phyloP scores from a whole-genome alignment of 2,888 invertebrate species.

The Cepaea hortensis region DNA sequence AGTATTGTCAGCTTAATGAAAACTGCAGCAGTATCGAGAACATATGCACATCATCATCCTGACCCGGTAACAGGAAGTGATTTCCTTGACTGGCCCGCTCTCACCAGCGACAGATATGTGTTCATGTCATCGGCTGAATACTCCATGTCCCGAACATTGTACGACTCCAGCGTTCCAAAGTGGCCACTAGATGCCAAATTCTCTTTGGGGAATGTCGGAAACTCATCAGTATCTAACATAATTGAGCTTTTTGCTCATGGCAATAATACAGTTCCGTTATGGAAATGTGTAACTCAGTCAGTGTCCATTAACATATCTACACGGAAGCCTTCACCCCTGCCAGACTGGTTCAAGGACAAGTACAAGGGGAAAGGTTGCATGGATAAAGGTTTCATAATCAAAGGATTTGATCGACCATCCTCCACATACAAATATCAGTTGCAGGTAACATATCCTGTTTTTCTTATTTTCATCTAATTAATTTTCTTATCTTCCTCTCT shows the following conservation, averaged over 20 bases:
- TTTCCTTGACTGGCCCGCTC: conserved; percentile 28
- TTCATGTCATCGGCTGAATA: conserved; percentile 42
- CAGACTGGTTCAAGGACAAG: conserved; percentile 63
- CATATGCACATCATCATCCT: conserved; percentile 16
- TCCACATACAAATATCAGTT: conserved; percentile 24
- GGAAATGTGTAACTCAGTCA: conserved; percentile 55
- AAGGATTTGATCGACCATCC: conserved; percentile 55
- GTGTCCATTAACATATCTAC: conserved; percentile 65
- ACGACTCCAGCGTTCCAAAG: conserved; percentile 24
- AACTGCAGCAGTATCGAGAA: conserved; percentile 23
- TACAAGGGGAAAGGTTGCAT: conserved; percentile 30
- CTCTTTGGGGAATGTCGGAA: conserved; percentile 27
- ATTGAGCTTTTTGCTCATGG: background rate
- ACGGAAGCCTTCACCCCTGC: conserved; percentile 63
- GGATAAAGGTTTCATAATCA: conserved; percentile 40
- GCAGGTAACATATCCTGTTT: background rate
- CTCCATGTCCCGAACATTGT: conserved; percentile 23
- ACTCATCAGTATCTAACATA: conserved; percentile 24
- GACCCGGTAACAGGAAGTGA: background rate
- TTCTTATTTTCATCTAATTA: background rate
- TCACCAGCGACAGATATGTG: conserved; percentile 27
- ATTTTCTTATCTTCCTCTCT: no score
- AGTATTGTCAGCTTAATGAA: conserved; percentile 30
- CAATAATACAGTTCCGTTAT: background rate
- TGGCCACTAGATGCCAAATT: conserved; percentile 30